These are phyloP conservation scores for Petrophora chlorosata DNA, from an alignment of 2,888 invertebrate species.

Conservation along the genomic window DNA sequence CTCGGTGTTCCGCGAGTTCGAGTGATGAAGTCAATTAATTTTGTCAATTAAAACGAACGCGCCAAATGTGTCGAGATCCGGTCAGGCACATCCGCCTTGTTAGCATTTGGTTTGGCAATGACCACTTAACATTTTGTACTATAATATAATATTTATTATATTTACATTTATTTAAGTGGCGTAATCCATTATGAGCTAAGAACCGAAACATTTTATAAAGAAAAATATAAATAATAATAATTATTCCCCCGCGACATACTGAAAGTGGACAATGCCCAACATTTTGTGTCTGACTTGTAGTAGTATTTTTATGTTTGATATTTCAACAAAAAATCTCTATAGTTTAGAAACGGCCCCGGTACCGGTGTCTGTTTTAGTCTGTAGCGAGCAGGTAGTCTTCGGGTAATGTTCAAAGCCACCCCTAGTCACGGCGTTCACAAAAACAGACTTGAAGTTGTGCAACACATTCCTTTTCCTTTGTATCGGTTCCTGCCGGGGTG, in stretches of 20 bases:
- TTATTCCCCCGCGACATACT: no score
- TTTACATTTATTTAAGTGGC: no score
- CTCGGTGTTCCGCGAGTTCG: no score
- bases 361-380: conserved; percentile 18
- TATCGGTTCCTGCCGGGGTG: conserved; percentile 31
- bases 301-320: no score
- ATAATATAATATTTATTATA: no score
- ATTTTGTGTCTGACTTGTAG: no score
- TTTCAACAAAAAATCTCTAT: no score
- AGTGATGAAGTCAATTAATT: conserved; percentile 41
- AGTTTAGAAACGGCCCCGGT: no score
- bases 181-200: no score
- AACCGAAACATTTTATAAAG: no score
- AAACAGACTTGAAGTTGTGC: conserved; percentile 52
- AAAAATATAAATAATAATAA: no score
- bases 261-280: no score
- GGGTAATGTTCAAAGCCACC: conserved; percentile 43
- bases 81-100: conserved; percentile 45
- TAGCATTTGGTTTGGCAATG: neutral
- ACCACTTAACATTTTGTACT: neutral
- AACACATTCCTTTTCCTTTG: conserved; percentile 50
- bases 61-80: conserved; percentile 41
- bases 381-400: conserved; percentile 52
- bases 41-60: conserved; percentile 43
- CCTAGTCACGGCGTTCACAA: conserved; percentile 38